phyloP scores from a whole-genome alignment of 1,140 invertebrate genomes.

The Polyergus mexicanus region DNA sequence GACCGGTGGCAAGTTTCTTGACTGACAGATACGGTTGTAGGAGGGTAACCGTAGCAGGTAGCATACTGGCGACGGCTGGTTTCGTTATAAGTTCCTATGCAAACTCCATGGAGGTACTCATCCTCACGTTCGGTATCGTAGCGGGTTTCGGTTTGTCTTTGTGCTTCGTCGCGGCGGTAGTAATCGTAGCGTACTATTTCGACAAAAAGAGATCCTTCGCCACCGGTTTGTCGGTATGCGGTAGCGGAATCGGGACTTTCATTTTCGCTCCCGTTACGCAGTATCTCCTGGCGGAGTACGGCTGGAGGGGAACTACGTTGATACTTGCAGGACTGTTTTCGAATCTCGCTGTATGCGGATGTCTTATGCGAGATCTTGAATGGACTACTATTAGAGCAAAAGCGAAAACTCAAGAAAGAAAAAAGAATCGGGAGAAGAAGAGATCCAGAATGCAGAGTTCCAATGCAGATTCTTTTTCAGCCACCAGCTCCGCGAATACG shows the following conservation, averaged over 20 bases:
- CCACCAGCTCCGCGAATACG: conserved; percentile 90
- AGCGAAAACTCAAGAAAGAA: conserved; percentile 89
- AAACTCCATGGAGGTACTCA: conserved; percentile 92
- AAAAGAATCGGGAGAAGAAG: conserved; percentile 88
- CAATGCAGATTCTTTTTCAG: conserved; percentile 90
- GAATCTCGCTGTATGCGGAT: conserved; percentile 95
- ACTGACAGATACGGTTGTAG: conserved; percentile 95
- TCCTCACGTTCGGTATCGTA: conserved; percentile 94
- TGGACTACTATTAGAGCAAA: conserved; percentile 89
- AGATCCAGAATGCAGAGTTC: conserved; percentile 88
- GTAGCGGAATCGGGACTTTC: conserved; percentile 96
- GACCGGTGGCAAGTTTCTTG: conserved; percentile 95
- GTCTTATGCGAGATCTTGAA: conserved; percentile 93
- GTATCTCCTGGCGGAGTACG: conserved; percentile 91
- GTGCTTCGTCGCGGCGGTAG: conserved; percentile 95
- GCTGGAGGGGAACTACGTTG: conserved; percentile 94
- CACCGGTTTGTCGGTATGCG: conserved; percentile 96
- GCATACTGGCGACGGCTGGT: conserved; percentile 92
- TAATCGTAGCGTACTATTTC: conserved; percentile 98
- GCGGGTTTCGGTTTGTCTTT: conserved; percentile 95
- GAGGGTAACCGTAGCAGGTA: conserved; percentile 93
- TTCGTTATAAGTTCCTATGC: conserved; percentile 93
- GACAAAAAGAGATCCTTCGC: conserved; percentile 96
- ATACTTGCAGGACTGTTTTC: conserved; percentile 94
- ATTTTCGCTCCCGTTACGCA: conserved; percentile 96